Percentiles rank a stretch among this genome's conserved stretches.
Conservation (phyloP, 2,113 vertebrate species). For the Herpailurus yagouaroundi region DNA sequence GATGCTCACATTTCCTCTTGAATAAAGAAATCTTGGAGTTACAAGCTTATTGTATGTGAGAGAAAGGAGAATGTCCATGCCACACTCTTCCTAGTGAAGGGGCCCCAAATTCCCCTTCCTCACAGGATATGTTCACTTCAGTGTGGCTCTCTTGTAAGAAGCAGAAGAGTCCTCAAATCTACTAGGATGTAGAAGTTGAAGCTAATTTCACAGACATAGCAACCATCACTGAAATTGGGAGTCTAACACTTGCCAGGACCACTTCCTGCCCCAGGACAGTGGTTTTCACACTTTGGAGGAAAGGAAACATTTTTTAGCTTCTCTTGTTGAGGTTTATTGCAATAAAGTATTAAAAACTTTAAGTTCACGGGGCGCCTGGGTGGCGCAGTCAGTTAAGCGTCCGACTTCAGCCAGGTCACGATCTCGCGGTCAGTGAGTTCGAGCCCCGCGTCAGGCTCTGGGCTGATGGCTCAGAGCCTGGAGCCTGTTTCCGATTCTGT, state of each 20-base stretch:
- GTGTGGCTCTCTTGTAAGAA: neutral
- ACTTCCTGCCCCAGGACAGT: neutral
- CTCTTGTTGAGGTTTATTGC: neutral
- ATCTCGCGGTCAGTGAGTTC: no score
- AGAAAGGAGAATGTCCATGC: neutral
- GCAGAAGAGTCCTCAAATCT: neutral
- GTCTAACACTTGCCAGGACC: neutral
- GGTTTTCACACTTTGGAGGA: neutral
- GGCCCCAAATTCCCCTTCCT: neutral
- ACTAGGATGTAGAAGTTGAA: neutral
- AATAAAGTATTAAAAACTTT: neutral
- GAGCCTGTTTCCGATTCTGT: no score
- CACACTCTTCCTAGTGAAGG: neutral
- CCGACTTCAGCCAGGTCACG: no score
- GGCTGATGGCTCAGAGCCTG: no score
- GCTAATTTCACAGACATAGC: neutral
- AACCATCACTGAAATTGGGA: neutral
- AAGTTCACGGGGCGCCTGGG: no score
- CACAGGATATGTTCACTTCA: neutral
- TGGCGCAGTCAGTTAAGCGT: no score
- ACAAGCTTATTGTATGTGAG: neutral
- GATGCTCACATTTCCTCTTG: neutral
- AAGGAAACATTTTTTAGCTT: neutral
- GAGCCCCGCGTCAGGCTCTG: no score
- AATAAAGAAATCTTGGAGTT: neutral